phyloP scores from a whole-genome alignment of 2,797 vertebrate genomes.

The Ceyx erithaca region DNA sequence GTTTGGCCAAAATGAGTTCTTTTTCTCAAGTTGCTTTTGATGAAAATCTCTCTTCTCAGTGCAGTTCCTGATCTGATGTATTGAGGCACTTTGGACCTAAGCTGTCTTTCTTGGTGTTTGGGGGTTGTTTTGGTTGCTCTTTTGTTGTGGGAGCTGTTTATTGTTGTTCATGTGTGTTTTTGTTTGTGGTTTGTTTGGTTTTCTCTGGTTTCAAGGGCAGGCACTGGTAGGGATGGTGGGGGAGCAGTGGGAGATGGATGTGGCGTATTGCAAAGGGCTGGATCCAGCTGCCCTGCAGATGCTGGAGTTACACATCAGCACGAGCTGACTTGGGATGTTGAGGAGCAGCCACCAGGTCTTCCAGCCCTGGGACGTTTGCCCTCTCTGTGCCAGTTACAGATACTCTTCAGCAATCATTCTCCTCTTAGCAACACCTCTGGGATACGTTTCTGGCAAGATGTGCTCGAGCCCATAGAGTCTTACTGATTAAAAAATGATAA shows the following conservation, averaged over 20 bases:
- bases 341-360: not conserved
- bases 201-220: not conserved
- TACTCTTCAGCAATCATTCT: not conserved
- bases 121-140: not conserved
- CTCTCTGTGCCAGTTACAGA: not conserved
- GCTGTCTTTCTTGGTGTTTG: not conserved
- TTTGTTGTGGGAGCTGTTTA: no score
- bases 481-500: not conserved
- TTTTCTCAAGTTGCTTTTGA: not conserved
- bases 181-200: no score
- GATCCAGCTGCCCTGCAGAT: not conserved
- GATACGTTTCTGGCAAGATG: not conserved
- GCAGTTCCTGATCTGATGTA: not conserved
- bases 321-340: not conserved
- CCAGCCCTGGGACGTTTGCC: rapidly evolving
- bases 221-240: no score
- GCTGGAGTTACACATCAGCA: not conserved
- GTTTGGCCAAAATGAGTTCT: not conserved
- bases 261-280: not conserved
- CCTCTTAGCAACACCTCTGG: not conserved
- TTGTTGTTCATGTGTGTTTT: no score
- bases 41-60: not conserved
- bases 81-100: not conserved
- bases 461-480: not conserved
- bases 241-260: not conserved